phyloP scores from a whole-genome alignment of 1,140 invertebrate genomes.

The Meteorus sp. region DNA sequence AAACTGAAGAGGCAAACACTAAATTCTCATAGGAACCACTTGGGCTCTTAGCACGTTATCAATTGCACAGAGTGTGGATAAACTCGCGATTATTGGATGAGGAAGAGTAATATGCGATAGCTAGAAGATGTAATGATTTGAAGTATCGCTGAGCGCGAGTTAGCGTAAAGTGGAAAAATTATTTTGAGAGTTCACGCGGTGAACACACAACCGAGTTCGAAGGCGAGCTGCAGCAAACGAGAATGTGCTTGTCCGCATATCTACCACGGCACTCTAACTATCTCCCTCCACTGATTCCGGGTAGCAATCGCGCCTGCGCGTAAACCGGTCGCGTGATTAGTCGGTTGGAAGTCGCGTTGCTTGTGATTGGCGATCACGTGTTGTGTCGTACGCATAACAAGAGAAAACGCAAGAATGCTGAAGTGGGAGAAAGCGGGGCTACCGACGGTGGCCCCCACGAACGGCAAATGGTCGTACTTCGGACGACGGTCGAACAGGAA shows the following conservation, averaged over 20 bases:
- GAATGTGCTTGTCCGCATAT: slow-evolving; percentile 44
- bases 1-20: slow-evolving; percentile 8
- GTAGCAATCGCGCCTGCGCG: slow-evolving; percentile 34
- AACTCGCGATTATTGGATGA: not conserved
- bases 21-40: slow-evolving; percentile 22
- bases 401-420: not conserved
- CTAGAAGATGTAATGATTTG: not conserved
- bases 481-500: slow-evolving; percentile 38
- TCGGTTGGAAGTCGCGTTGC: slow-evolving; percentile 20
- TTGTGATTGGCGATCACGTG: too few species aligned
- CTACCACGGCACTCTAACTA: slow-evolving; percentile 46
- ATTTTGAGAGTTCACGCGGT: slow-evolving; percentile 6
- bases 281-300: slow-evolving; percentile 35
- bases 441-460: not conserved
- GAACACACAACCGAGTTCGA: slow-evolving; percentile 42
- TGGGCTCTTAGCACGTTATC: slow-evolving; percentile 4
- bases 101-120: not conserved
- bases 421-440: not conserved
- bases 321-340: slow-evolving; percentile 28
- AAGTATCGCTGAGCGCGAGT: not conserved
- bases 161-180: not conserved
- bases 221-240: slow-evolving; percentile 50
- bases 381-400: not conserved
- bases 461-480: slow-evolving; percentile 1
- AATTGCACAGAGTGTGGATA: not conserved